Percentiles rank a stretch among this genome's conserved stretches.
Evolutionary conservation across 35 echinoderm and acorn worm species (phyloP).

Genomic region (Holothuria glaberrima): DNA sequence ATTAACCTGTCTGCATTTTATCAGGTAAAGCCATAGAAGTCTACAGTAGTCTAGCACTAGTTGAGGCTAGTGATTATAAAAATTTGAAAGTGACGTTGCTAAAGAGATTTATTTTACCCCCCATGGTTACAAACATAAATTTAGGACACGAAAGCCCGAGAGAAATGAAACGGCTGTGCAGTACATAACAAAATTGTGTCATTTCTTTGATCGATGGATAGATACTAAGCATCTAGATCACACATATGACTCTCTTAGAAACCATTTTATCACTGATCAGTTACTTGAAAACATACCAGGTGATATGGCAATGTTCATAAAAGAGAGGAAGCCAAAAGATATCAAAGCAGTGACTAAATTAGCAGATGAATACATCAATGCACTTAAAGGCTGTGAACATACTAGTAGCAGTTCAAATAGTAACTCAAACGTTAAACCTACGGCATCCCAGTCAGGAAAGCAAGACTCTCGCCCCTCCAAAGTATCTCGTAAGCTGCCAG

Average conservation of each 20-base stretch:
- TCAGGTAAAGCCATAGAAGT: conserved; percentile 44
- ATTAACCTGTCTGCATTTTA: conserved; percentile 29
- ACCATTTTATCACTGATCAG: conserved; percentile 67
- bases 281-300: conserved; percentile 38
- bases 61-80: neutral
- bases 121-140: neutral
- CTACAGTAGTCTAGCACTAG: conserved; percentile 2
- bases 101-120: neutral
- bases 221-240: conserved; percentile 5
- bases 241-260: conserved; percentile 44
- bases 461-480: neutral
- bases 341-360: conserved; percentile 5
- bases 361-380: conserved; percentile 60
- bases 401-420: no score
- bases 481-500: neutral
- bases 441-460: neutral
- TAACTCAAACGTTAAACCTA: no score
- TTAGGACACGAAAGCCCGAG: conserved; percentile 19
- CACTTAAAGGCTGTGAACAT: conserved; percentile 28
- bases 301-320: conserved; percentile 58
- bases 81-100: neutral
- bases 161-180: conserved; percentile 41
- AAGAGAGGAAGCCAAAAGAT: conserved; percentile 48
- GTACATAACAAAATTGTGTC: conserved; percentile 26
- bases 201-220: conserved; percentile 47